These are phyloP conservation scores for Emydocephalus ijimae DNA, from an alignment of 2,113 vertebrate genomes.

Conservation along the genomic window DNA sequence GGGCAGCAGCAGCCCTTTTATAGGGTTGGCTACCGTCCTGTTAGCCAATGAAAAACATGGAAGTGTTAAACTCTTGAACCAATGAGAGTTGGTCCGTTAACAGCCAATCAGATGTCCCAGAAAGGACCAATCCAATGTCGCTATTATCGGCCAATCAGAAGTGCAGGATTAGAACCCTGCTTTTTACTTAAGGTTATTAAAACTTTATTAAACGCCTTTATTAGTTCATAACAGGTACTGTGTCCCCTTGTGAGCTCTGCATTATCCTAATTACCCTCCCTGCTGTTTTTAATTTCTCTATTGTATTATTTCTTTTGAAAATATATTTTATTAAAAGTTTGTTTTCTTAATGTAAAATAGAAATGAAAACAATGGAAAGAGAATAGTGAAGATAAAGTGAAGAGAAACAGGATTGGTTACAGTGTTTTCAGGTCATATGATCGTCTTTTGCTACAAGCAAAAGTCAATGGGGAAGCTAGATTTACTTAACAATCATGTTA, in stretches of 20 bases:
- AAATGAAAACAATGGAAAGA: background rate
- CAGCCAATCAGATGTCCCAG: too few species aligned
- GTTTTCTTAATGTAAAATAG: background rate
- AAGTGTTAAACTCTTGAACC: too few species aligned
- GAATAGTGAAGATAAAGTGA: background rate
- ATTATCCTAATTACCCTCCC: background rate
- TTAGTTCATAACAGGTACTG: background rate
- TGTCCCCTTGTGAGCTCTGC: background rate
- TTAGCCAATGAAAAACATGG: too few species aligned
- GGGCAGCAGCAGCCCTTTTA: too few species aligned
- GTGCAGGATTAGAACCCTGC: too few species aligned
- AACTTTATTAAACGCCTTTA: too few species aligned
- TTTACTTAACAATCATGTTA: background rate
- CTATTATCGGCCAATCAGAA: too few species aligned
- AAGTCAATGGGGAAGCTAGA: background rate
- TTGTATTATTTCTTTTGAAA: background rate
- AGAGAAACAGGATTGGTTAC: background rate
- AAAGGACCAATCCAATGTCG: too few species aligned
- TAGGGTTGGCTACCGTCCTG: too few species aligned
- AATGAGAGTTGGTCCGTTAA: too few species aligned
- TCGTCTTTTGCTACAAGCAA: background rate
- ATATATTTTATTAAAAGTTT: background rate
- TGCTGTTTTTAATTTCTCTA: background rate
- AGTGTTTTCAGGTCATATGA: background rate
- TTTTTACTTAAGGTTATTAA: too few species aligned